These are phyloP conservation scores for Xyrichtys novacula DNA, from an alignment of 2,797 vertebrate genomes.

Conservation along the genomic window DNA sequence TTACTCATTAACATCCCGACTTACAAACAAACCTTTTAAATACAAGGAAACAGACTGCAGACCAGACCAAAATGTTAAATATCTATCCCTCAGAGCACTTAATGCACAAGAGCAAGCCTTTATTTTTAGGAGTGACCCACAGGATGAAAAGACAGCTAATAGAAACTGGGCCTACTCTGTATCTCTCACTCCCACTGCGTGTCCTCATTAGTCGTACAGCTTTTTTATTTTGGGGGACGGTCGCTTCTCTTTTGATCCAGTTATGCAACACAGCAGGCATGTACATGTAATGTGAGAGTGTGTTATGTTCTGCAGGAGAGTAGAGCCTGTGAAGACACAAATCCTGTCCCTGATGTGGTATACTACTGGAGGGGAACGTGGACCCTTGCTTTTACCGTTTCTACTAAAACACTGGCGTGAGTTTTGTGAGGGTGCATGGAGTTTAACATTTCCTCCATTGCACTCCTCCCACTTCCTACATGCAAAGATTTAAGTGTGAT, in stretches of 20 bases:
- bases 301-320: constrained; percentile 66
- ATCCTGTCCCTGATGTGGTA: constrained; percentile 26
- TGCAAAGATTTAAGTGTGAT: constrained; percentile 40
- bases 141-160: constrained; percentile 69
- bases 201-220: constrained; percentile 79
- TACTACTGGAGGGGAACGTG: constrained; percentile 29
- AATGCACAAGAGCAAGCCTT: constrained; percentile 53
- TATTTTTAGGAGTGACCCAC: constrained; percentile 80
- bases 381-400: constrained; percentile 24
- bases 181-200: constrained; percentile 71
- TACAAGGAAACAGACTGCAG: constrained; percentile 3
- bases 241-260: constrained; percentile 76
- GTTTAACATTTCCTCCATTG: constrained; percentile 61
- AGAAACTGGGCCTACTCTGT: constrained; percentile 81
- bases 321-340: constrained; percentile 32
- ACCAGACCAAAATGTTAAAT: constrained; percentile 21
- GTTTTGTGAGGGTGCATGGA: constrained; percentile 26
- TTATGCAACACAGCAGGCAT: constrained; percentile 78
- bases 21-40: constrained; percentile 22
- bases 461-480: constrained; percentile 65
- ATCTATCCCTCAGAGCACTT: constrained; percentile 43
- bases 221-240: constrained; percentile 75
- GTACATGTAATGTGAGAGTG: constrained; percentile 74
- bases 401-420: constrained; percentile 26
- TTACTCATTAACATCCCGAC: constrained; percentile 23